These are phyloP conservation scores for Pristionchus entomophagus DNA, from an alignment of 2,888 invertebrate species.

Conservation along the genomic window DNA sequence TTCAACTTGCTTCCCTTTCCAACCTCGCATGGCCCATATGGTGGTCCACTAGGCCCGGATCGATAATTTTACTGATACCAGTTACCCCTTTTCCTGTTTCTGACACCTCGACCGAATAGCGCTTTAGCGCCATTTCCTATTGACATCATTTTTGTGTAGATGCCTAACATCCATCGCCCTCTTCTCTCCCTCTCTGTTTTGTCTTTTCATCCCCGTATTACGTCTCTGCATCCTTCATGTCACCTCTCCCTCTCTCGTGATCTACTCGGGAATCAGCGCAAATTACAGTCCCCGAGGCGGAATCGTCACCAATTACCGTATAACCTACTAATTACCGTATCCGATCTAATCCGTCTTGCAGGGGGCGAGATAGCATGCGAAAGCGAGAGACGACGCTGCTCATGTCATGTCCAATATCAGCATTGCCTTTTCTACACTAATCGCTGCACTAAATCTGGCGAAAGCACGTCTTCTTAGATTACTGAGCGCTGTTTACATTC, in stretches of 20 bases:
- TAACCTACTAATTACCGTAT: too few relatives aligned
- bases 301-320: too few relatives aligned
- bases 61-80: too few relatives aligned
- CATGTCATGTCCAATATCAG: neutral
- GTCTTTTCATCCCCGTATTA: neutral
- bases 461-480: conserved; percentile 30
- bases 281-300: neutral
- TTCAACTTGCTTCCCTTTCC: too few relatives aligned
- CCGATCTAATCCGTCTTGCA: neutral
- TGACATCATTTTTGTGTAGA: neutral
- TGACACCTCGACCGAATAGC: too few relatives aligned
- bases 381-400: too few relatives aligned
- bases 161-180: neutral
- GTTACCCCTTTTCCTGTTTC: too few relatives aligned
- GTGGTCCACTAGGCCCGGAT: too few relatives aligned
- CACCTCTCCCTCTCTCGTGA: neutral
- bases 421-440: neutral
- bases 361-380: too few relatives aligned
- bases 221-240: neutral
- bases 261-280: neutral
- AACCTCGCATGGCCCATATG: too few relatives aligned
- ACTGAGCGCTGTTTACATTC: neutral
- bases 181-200: neutral
- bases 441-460: neutral
- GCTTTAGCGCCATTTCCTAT: neutral